Evolutionary conservation across 2,113 vertebrate species (phyloP).

Genomic region (Murina feae): DNA sequence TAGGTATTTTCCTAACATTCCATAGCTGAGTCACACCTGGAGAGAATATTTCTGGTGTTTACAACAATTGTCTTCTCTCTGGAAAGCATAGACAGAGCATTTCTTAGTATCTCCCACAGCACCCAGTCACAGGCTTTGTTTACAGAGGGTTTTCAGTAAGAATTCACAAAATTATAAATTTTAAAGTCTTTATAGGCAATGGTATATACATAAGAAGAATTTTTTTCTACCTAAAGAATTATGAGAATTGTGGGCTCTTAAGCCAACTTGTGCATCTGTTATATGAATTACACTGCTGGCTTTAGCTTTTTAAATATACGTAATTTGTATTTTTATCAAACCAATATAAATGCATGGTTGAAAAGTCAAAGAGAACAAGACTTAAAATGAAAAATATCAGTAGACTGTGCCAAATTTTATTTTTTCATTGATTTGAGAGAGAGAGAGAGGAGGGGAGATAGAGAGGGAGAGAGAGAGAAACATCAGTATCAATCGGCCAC

Average conservation of each 20-base stretch:
- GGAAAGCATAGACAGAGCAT: not conserved
- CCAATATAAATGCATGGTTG: not conserved
- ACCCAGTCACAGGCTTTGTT: not conserved
- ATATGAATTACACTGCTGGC: not conserved
- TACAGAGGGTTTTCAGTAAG: not conserved
- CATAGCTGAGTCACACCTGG: not conserved
- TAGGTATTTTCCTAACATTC: conserved; percentile 3
- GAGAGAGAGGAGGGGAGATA: no score
- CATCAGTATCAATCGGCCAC: not conserved
- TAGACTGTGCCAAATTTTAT: not conserved
- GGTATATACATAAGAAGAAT: not conserved
- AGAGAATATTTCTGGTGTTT: not conserved
- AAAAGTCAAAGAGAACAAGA: not conserved
- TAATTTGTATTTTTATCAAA: conserved; percentile 25
- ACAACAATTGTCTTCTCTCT: conserved; percentile 26
- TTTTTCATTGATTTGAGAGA: not conserved
- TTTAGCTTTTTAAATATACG: conserved; percentile 9
- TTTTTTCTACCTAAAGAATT: not conserved
- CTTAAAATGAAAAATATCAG: not conserved
- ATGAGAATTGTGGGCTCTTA: not conserved
- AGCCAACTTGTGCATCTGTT: not conserved
- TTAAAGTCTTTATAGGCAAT: not conserved
- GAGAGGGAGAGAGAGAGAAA: not conserved
- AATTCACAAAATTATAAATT: conserved; percentile 32
- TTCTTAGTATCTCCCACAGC: not conserved